A percentile compares a stretch with the other conserved stretches of the same genome.
phyloP scores from a whole-genome alignment of 1,140 invertebrate genomes.

The Drosophila bipectinata region DNA sequence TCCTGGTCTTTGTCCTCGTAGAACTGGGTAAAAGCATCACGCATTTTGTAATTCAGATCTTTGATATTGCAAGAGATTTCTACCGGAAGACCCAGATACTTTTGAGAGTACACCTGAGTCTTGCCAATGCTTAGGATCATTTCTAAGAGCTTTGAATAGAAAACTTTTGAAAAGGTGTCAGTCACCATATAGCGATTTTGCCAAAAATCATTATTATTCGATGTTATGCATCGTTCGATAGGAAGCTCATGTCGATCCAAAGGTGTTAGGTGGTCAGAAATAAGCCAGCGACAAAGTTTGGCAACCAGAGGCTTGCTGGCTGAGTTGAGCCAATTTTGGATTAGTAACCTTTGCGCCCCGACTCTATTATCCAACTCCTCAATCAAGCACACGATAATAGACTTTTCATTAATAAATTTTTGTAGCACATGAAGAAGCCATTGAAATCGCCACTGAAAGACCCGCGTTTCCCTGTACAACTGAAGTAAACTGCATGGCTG shows the following conservation, averaged over 20 bases:
- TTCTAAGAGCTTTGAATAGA: slow-evolving; percentile 1
- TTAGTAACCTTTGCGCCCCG: slow-evolving; percentile 4
- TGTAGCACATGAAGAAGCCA: slow-evolving; percentile 25
- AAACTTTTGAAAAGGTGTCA: slow-evolving; percentile 13
- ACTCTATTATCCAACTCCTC: slow-evolving; percentile 9
- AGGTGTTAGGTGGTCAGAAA: slow-evolving; percentile 6
- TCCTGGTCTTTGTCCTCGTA: slow-evolving; percentile 15
- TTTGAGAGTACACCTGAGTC: not conserved
- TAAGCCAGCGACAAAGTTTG: slow-evolving; percentile 30
- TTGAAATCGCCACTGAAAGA: slow-evolving; percentile 11
- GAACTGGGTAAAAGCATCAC: not conserved
- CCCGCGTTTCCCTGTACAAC: slow-evolving; percentile 11
- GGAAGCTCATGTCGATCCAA: slow-evolving; percentile 16
- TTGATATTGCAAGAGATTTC: not conserved
- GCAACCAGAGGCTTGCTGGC: slow-evolving; percentile 17
- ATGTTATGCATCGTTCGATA: not conserved
- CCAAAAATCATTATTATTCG: slow-evolving; percentile 11
- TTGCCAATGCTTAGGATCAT: slow-evolving; percentile 32
- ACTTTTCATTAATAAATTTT: not conserved
- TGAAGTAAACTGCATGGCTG: slow-evolving; percentile 5
- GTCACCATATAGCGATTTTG: slow-evolving; percentile 20
- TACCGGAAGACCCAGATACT: slow-evolving; percentile 12
- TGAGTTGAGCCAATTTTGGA: slow-evolving; percentile 32
- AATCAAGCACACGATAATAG: slow-evolving; percentile 20
- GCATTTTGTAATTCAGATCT: not conserved